These are phyloP conservation scores for Spatula versicolor DNA, from an alignment of 2,797 vertebrate species.

Conservation along the genomic window DNA sequence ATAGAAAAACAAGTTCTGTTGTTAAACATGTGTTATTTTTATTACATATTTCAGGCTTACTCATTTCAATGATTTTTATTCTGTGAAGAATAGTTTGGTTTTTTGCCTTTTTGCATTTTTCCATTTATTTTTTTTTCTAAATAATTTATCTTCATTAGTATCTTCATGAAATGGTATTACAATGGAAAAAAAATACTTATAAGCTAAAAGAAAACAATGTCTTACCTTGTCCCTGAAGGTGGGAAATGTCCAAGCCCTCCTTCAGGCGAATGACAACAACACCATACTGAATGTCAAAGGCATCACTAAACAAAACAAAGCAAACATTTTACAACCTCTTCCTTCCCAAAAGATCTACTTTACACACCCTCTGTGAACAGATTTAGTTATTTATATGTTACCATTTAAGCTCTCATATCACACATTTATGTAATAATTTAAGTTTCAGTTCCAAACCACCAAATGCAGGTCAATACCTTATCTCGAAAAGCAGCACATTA, in stretches of 20 bases:
- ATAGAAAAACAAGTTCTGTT: not conserved
- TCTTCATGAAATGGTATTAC: not conserved
- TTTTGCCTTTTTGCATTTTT: not conserved
- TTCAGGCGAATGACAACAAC: slow-evolving; percentile 91
- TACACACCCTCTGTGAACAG: not conserved
- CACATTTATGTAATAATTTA: not conserved
- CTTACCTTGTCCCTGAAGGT: slow-evolving; percentile 96
- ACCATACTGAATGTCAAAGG: slow-evolving; percentile 95
- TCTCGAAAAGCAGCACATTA: not conserved
- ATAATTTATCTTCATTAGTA: not conserved
- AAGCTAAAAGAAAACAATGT: not conserved
- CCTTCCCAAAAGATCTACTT: not conserved
- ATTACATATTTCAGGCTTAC: not conserved
- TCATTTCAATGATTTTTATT: not conserved
- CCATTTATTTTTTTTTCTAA: not conserved
- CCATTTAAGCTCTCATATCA: not conserved
- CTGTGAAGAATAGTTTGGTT: accelerated
- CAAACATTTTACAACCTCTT: not conserved
- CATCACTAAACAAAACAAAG: slow-evolving; percentile 82
- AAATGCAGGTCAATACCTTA: not conserved
- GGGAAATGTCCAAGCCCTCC: slow-evolving; percentile 95
- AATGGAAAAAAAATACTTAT: not conserved
- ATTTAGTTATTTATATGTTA: not conserved
- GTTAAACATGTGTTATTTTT: not conserved
- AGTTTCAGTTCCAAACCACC: not conserved